phyloP scores from a whole-genome alignment of 2,113 vertebrate species.

The Scalopus aquaticus region DNA sequence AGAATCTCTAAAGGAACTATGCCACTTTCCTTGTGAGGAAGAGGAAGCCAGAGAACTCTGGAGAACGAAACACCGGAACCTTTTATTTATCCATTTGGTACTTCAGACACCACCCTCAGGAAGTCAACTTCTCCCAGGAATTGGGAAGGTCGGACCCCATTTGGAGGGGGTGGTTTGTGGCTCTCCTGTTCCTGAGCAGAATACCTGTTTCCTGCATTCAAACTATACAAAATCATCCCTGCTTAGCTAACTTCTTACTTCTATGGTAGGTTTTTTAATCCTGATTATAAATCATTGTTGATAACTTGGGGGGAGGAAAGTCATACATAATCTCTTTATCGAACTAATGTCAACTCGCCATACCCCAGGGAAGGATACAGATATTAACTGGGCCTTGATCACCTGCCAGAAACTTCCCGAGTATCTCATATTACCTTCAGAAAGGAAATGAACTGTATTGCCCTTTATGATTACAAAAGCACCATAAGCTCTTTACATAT shows the following conservation, averaged over 20 bases:
- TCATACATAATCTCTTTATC: background rate
- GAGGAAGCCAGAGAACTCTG: background rate
- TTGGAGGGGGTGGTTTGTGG: background rate
- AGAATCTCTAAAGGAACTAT: background rate
- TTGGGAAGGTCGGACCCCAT: background rate
- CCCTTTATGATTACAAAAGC: background rate
- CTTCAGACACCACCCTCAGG: background rate
- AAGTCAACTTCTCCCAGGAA: background rate
- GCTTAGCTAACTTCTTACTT: background rate
- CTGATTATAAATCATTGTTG: background rate
- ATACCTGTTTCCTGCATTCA: background rate
- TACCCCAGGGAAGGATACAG: background rate
- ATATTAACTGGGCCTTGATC: background rate
- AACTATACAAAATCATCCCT: background rate
- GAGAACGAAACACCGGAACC: background rate
- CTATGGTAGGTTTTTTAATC: background rate
- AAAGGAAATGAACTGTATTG: slow-evolving; percentile 20
- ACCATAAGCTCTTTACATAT: background rate
- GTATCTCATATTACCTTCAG: background rate
- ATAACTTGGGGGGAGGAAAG: background rate
- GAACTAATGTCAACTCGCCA: background rate
- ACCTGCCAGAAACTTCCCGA: background rate
- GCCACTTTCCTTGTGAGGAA: background rate
- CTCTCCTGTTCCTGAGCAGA: background rate
- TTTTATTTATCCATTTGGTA: background rate